These are phyloP conservation scores for Cephalopachus bancanus DNA, from an alignment of 2,797 vertebrate species.

Conservation along the genomic window DNA sequence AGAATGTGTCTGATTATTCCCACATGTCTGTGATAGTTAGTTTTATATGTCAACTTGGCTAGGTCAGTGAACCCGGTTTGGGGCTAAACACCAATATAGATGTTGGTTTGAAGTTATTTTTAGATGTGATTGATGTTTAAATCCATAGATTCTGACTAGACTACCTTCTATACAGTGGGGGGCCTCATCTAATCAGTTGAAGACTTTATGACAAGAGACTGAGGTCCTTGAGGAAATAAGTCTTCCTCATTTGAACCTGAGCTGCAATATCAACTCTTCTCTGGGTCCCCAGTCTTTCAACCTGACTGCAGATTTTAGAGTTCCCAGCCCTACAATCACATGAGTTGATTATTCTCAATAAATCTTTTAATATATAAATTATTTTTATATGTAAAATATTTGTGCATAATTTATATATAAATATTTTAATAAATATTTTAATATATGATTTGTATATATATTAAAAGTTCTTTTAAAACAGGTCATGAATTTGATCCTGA, in stretches of 20 bases:
- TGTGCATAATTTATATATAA: no score
- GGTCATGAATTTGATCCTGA: neutral
- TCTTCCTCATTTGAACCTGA: neutral
- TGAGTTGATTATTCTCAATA: neutral
- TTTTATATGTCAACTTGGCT: neutral
- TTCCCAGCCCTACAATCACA: neutral
- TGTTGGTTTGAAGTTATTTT: neutral
- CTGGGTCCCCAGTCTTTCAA: neutral
- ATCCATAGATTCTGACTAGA: neutral
- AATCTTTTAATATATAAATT: no score
- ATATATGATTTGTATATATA: no score
- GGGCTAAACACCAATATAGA: neutral
- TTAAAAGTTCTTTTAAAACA: neutral
- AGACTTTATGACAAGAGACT: neutral
- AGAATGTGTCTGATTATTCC: neutral
- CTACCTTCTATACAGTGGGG: neutral
- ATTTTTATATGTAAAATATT: no score
- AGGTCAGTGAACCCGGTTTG: neutral
- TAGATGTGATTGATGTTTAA: neutral
- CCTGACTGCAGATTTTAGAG: neutral
- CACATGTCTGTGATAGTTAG: neutral
- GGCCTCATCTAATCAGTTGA: neutral
- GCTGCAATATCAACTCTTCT: fast-evolving
- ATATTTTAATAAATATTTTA: no score
- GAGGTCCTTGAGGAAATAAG: neutral